Percentiles rank a stretch among this genome's conserved stretches.
Evolutionary conservation across 2,888 invertebrate species (phyloP).

Genomic region (Xanthia togata): DNA sequence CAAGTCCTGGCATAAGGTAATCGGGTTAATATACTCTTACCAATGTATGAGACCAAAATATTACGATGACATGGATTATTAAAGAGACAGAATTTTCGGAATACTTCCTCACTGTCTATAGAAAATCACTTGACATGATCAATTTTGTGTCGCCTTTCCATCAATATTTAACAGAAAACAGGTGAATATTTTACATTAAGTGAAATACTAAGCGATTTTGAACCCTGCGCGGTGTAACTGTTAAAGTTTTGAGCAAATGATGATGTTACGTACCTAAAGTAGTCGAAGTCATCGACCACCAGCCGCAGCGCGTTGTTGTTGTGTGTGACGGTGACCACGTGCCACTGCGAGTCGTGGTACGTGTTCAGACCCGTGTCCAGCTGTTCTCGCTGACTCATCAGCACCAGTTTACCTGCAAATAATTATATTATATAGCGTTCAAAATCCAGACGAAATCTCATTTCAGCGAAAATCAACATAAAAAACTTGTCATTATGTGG

Average conservation of each 20-base stretch:
- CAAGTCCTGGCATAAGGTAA: neutral
- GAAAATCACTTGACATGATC: too few species aligned
- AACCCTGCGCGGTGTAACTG: neutral
- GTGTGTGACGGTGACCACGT: slow-evolving; percentile 96
- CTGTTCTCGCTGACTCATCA: slow-evolving; percentile 93
- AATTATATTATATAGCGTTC: neutral
- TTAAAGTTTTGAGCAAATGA: neutral
- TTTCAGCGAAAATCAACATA: neutral
- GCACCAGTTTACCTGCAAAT: slow-evolving; percentile 88
- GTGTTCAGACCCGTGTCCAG: slow-evolving; percentile 90
- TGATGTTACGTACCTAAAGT: slow-evolving; percentile 85
- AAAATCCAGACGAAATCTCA: neutral
- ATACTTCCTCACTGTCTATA: too few species aligned
- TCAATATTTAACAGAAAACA: neutral
- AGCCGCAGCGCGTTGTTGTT: slow-evolving; percentile 92
- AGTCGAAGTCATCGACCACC: slow-evolving; percentile 96
- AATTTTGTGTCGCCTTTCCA: neutral
- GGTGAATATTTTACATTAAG: neutral
- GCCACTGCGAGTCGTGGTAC: slow-evolving; percentile 98
- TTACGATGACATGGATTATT: neutral
- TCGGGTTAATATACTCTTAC: neutral
- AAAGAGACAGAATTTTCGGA: neutral
- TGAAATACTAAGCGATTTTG: neutral
- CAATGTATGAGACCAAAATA: neutral
- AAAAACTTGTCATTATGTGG: neutral